Percentiles rank a stretch among this genome's conserved stretches.
Conservation (phyloP, 2,113 vertebrate genomes). For the Solea solea region DNA sequence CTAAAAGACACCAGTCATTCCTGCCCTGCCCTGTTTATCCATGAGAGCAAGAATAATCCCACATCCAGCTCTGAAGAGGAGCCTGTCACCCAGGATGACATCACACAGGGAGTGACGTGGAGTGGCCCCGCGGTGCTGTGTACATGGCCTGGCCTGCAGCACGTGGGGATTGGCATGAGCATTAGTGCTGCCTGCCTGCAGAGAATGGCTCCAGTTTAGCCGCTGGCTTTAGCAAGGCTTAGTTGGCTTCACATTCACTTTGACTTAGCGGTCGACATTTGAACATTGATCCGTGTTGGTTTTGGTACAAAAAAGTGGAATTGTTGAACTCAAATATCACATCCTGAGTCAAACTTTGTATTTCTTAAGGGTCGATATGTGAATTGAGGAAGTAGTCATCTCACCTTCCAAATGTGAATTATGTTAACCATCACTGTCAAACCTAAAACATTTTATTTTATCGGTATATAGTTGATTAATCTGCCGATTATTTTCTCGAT, state of each 20-base stretch:
- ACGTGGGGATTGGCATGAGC: slow-evolving; percentile 75
- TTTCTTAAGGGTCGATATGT: slow-evolving; percentile 42
- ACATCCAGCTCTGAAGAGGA: slow-evolving; percentile 54
- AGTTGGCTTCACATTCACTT: slow-evolving; percentile 53
- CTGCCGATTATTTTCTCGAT: too few species aligned
- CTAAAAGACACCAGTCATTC: slow-evolving; percentile 29
- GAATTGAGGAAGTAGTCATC: slow-evolving; percentile 21
- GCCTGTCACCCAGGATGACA: slow-evolving; percentile 64
- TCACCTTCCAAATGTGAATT: slow-evolving; percentile 46
- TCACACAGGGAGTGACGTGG: slow-evolving; percentile 69
- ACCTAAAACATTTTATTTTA: not conserved
- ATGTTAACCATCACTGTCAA: slow-evolving; percentile 36
- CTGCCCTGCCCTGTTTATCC: slow-evolving; percentile 44
- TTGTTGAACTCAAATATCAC: not conserved
- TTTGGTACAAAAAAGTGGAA: not conserved
- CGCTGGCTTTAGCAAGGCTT: slow-evolving; percentile 39
- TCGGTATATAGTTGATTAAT: too few species aligned
- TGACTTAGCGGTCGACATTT: slow-evolving; percentile 25
- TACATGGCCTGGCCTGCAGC: slow-evolving; percentile 46
- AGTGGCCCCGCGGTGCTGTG: slow-evolving; percentile 39
- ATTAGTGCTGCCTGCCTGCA: slow-evolving; percentile 53
- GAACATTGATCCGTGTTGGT: slow-evolving; percentile 7
- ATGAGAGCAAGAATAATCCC: slow-evolving; percentile 66
- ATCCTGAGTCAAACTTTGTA: slow-evolving; percentile 1
- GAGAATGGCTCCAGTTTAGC: slow-evolving; percentile 39